Conservation (phyloP, 2,888 invertebrate species). For the Alloplasta piceator region DNA sequence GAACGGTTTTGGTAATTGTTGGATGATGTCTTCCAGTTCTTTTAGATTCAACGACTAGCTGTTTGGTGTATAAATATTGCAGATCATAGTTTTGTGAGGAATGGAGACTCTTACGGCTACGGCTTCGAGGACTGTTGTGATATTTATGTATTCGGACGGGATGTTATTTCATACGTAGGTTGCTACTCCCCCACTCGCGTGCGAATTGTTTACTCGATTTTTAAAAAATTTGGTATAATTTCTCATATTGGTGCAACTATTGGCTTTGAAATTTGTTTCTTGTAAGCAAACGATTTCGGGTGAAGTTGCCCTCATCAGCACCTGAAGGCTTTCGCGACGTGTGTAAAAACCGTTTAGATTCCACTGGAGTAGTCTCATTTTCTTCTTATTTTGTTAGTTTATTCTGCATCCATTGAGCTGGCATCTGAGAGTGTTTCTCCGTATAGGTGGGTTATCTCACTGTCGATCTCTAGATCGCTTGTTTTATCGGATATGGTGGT, state of each 20-base stretch:
- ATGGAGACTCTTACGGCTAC: conserved; percentile 27
- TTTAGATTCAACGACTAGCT: no score
- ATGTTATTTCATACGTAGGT: conserved; percentile 38
- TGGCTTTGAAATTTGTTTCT: conserved; percentile 59
- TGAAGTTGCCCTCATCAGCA: conserved; percentile 31
- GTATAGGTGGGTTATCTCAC: not conserved
- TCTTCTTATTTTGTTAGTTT: not conserved
- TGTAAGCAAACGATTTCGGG: conserved; percentile 60
- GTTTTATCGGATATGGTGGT: no score
- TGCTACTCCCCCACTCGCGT: conserved; percentile 56
- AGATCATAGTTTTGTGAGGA: conserved; percentile 47
- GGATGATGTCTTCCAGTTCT: conserved; percentile 56
- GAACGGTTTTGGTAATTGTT: conserved; percentile 67
- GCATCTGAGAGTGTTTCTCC: conserved; percentile 63
- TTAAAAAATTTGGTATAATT: conserved; percentile 25
- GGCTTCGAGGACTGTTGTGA: conserved; percentile 6
- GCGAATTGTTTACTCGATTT: conserved; percentile 8
- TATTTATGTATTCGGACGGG: not conserved
- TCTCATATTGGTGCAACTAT: conserved; percentile 28
- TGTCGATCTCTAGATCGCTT: no score
- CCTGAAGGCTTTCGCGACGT: conserved; percentile 32
- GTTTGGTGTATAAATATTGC: conserved; percentile 58
- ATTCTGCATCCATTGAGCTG: conserved; percentile 8
- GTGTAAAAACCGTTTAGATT: conserved; percentile 47
- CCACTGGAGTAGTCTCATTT: conserved; percentile 50